These are phyloP conservation scores for Parotia lawesii DNA, from an alignment of 2,113 vertebrate genomes.

Conservation along the genomic window DNA sequence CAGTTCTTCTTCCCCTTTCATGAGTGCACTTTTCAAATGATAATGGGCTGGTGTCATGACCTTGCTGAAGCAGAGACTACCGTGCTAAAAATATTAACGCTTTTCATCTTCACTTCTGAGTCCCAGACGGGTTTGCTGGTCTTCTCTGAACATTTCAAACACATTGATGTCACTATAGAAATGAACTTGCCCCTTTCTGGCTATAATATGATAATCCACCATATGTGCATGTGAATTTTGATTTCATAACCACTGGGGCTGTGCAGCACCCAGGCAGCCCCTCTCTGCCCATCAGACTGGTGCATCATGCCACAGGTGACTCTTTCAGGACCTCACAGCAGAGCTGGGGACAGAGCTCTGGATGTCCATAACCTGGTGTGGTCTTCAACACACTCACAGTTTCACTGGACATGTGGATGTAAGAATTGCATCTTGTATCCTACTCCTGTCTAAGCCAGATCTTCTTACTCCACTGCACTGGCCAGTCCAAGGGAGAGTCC, in stretches of 20 bases:
- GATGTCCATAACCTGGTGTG: not conserved
- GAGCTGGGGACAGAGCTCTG: not conserved
- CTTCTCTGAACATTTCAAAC: not conserved
- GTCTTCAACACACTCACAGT: not conserved
- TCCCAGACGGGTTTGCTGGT: not conserved
- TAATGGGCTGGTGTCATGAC: slow-evolving; percentile 23
- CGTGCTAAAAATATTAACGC: slow-evolving; percentile 1
- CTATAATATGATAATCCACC: not conserved
- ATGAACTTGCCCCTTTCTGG: not conserved
- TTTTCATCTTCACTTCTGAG: not conserved
- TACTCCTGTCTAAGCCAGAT: not conserved
- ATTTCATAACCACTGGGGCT: not conserved
- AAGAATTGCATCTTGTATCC: not conserved
- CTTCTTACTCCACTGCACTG: not conserved
- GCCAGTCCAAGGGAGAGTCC: not conserved
- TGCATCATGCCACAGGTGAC: not conserved
- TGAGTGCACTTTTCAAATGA: slow-evolving; percentile 35
- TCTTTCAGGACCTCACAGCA: not conserved
- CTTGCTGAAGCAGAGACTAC: slow-evolving; percentile 3
- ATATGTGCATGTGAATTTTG: not conserved
- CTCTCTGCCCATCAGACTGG: not conserved
- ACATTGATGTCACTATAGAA: not conserved
- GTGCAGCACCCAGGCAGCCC: not conserved
- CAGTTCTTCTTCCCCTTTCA: slow-evolving; percentile 4
- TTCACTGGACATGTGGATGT: not conserved